phyloP scores from a whole-genome alignment of 2,113 vertebrate genomes.

The Chelonoidis abingdonii region DNA sequence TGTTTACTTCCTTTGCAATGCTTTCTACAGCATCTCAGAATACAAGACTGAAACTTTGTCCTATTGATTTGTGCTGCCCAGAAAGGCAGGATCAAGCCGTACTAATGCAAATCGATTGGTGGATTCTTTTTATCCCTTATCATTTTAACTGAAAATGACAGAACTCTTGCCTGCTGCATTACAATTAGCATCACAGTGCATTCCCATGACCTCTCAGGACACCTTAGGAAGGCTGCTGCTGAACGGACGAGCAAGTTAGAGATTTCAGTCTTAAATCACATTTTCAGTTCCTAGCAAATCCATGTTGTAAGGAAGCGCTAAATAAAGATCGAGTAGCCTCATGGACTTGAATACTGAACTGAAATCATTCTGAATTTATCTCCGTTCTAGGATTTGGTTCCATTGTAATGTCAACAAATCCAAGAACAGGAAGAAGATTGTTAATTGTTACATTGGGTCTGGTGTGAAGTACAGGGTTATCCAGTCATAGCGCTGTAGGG shows the following conservation, averaged over 20 bases:
- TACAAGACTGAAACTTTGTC: not conserved
- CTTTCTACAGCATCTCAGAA: not conserved
- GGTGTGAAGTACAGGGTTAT: not conserved
- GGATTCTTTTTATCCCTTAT: not conserved
- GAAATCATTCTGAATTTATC: fast-evolving
- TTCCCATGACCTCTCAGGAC: fast-evolving
- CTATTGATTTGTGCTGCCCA: fast-evolving
- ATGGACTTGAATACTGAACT: fast-evolving
- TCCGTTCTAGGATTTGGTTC: fast-evolving
- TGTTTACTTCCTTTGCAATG: not conserved
- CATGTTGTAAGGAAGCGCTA: fast-evolving
- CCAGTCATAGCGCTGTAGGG: fast-evolving
- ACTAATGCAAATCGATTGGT: fast-evolving
- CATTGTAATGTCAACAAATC: fast-evolving
- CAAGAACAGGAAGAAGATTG: not conserved
- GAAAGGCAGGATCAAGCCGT: not conserved
- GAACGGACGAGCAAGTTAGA: not conserved
- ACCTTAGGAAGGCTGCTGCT: fast-evolving
- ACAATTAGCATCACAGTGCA: fast-evolving
- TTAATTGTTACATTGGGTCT: not conserved
- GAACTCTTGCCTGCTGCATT: not conserved
- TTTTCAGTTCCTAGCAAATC: not conserved
- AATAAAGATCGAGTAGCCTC: fast-evolving
- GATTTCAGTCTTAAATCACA: not conserved
- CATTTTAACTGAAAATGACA: fast-evolving